Evolutionary conservation across 2,797 vertebrate species (phyloP).

Genomic region (Erethizon dorsatum): DNA sequence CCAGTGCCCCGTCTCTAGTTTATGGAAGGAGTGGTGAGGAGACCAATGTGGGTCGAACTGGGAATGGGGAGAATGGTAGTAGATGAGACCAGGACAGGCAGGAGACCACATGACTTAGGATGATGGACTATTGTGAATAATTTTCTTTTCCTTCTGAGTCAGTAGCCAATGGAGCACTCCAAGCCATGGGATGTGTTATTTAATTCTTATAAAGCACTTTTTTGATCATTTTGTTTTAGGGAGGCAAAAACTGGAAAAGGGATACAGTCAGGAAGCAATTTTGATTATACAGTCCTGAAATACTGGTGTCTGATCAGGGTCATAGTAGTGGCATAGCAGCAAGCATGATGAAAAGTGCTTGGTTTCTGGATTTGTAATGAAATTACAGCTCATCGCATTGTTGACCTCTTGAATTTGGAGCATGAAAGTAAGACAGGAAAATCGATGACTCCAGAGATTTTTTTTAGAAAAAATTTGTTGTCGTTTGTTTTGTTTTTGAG

Average conservation of each 20-base stretch:
- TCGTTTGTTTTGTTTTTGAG: background rate
- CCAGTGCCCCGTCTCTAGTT: background rate
- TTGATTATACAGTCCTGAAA: background rate
- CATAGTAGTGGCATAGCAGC: background rate
- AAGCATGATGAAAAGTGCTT: background rate
- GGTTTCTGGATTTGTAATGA: constrained; percentile 3
- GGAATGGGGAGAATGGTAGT: background rate
- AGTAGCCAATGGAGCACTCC: background rate
- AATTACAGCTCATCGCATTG: background rate
- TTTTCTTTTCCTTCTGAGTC: background rate
- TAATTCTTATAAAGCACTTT: background rate
- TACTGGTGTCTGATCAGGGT: background rate
- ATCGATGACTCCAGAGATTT: background rate
- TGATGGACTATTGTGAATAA: background rate
- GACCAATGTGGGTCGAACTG: background rate
- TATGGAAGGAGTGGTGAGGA: background rate
- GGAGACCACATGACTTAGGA: background rate
- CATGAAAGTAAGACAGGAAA: background rate
- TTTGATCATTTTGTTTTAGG: background rate
- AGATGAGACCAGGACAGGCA: background rate
- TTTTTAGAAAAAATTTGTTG: background rate
- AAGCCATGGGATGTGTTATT: background rate
- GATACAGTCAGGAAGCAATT: background rate
- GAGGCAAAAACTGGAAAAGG: background rate
- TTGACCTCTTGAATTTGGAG: background rate